phyloP scores from a whole-genome alignment of 2,113 vertebrate genomes.

The Mungos mungo region DNA sequence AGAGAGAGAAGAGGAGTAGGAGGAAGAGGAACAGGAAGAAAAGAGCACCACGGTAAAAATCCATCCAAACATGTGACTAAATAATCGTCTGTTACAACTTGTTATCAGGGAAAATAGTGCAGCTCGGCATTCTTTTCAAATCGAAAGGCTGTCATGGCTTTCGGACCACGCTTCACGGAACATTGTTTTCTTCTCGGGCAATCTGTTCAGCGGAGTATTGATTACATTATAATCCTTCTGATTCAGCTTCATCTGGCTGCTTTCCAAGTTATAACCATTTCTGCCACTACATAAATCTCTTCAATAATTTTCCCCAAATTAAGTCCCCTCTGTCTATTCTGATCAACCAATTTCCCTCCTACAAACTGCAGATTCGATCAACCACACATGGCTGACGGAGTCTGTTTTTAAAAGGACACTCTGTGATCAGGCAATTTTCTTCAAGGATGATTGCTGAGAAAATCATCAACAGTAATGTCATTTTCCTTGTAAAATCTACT shows the following conservation, averaged over 20 bases:
- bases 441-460: background rate
- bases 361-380: background rate
- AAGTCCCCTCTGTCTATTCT: background rate
- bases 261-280: background rate
- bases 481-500: background rate
- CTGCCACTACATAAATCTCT: background rate
- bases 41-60: background rate
- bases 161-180: fast-evolving
- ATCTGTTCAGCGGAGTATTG: background rate
- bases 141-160: fast-evolving
- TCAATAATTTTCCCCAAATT: background rate
- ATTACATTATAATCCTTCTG: background rate
- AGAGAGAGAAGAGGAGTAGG: no score
- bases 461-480: background rate
- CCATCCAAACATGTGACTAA: no score
- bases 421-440: background rate
- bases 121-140: background rate
- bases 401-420: background rate
- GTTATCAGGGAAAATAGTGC: fast-evolving
- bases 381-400: background rate
- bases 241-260: background rate
- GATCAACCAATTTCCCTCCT: background rate
- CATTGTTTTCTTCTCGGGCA: background rate
- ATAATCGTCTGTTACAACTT: background rate
- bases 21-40: no score